These are phyloP conservation scores for Strigamia crassipes DNA, from an alignment of 2,888 invertebrate genomes.

Conservation along the genomic window DNA sequence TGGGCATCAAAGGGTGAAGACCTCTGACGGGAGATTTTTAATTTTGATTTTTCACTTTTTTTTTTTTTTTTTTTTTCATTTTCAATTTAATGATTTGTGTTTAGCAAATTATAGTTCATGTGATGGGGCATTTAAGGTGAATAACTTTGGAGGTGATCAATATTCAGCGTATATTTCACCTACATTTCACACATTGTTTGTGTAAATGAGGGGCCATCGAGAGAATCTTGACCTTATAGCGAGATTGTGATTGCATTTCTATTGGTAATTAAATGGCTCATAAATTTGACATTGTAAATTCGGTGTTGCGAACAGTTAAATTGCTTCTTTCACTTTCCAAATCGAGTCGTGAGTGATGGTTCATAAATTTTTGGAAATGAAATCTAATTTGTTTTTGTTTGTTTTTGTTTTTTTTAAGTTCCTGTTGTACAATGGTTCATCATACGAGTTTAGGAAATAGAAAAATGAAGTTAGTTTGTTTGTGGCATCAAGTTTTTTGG, in stretches of 20 bases:
- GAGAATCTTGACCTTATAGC: constrained; percentile 23
- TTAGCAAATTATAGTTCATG: background rate
- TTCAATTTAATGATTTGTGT: constrained; percentile 5
- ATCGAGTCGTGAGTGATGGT: background rate
- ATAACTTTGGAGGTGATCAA: background rate
- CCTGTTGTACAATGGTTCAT: background rate
- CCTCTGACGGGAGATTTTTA: background rate
- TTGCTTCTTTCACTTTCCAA: background rate
- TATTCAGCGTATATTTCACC: background rate
- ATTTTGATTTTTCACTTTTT: too few relatives aligned
- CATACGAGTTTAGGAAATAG: background rate
- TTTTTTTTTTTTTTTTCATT: background rate
- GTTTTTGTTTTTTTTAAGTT: background rate
- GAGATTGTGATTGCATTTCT: background rate
- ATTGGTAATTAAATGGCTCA: background rate
- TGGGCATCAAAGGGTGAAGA: background rate
- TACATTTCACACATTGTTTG: constrained; percentile 26
- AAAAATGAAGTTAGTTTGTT: background rate
- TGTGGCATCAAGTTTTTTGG: background rate
- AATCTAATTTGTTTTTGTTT: background rate
- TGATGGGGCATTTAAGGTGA: background rate
- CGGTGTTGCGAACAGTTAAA: background rate
- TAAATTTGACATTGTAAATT: background rate
- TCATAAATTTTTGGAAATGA: background rate
- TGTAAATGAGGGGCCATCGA: background rate